Conservation (phyloP, 2,888 invertebrate genomes). For the Oscheius sp. region DNA sequence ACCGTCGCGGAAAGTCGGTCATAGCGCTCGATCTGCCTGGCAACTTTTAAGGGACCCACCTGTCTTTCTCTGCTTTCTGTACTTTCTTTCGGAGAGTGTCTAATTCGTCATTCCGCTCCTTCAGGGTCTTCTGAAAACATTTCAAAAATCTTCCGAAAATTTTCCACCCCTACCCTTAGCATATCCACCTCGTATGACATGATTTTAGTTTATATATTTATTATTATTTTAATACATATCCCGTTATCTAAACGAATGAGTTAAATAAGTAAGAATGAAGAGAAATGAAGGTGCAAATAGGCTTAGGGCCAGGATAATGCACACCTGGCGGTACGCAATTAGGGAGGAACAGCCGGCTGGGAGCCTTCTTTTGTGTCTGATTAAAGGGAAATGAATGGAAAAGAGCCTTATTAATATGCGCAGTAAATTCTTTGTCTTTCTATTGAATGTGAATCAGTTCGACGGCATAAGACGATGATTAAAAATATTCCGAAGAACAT, state of each 20-base stretch:
- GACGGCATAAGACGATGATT: too few relatives aligned
- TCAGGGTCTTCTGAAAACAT: slow-evolving; percentile 59
- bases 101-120: slow-evolving; percentile 56
- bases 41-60: slow-evolving; percentile 36
- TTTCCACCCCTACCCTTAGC: neutral
- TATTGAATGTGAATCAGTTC: too few relatives aligned
- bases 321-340: slow-evolving; percentile 16
- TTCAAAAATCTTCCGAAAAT: neutral
- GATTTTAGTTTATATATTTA: slow-evolving; percentile 19
- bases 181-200: slow-evolving; percentile 23
- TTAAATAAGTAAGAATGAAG: neutral
- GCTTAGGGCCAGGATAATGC: slow-evolving; percentile 8
- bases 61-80: slow-evolving; percentile 45
- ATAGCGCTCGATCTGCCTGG: slow-evolving; percentile 1
- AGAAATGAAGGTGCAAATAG: neutral
- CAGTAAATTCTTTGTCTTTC: too few relatives aligned
- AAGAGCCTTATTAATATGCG: too few relatives aligned
- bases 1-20: slow-evolving; percentile 25
- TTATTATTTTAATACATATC: slow-evolving; percentile 20
- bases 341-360: slow-evolving; percentile 8
- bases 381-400: too few relatives aligned
- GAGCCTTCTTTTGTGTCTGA: too few relatives aligned
- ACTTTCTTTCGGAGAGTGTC: slow-evolving; percentile 51
- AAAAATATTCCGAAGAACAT: too few relatives aligned
- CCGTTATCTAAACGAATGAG: neutral